Evolutionary conservation across 2,888 invertebrate species (phyloP), one percentile per base, ranked within the genome.

Genomic region (Spodoptera littoralis): DNA sequence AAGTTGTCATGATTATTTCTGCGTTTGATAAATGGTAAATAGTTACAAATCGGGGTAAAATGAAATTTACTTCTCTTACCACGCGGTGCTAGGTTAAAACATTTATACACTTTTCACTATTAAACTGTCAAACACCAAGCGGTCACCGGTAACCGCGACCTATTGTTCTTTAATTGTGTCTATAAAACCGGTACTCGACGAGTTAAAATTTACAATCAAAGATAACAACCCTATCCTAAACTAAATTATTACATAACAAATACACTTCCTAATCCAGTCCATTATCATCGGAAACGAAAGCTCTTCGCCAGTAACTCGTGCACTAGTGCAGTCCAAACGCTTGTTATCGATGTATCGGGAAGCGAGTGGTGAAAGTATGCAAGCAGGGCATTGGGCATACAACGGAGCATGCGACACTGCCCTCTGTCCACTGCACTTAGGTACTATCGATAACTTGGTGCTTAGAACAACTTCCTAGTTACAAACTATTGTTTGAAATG

Each of bases 321-420:
- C 73, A 77, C 79, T 82, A 73, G 82, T 74, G 72, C 79, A 75
- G 79, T 83, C 73, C 78, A 81, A 86, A 86, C 83, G 84, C 70
- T 79, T 84, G 75, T 84, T 87, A 87, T 88, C 87, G 86, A 86
- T 87, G 86, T 79, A 88, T 88, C 88, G 86, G 88, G 88, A 90
- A 90, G 86, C 84, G 81, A 84, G 79, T 80, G 91, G 93, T 92
- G 93, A 93, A 94, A 94, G 93, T 93, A 92, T 90, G 91, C 90
- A 91, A 90, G 86, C 85, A 79, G 90, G 88, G 87, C 90, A 88
- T 87, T 85, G 84, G 81, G 82, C 79, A 86, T 76, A 87, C 89
- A 88, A 87, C 88, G 88, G 86, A 84, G 88, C 84, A 88, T 86
- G 88, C 88, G 90, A 90, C 90, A 88, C 92, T 92, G 91, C 87